Conservation (phyloP, 2,113 vertebrate species). For the Tenebrosternarchus preto region DNA sequence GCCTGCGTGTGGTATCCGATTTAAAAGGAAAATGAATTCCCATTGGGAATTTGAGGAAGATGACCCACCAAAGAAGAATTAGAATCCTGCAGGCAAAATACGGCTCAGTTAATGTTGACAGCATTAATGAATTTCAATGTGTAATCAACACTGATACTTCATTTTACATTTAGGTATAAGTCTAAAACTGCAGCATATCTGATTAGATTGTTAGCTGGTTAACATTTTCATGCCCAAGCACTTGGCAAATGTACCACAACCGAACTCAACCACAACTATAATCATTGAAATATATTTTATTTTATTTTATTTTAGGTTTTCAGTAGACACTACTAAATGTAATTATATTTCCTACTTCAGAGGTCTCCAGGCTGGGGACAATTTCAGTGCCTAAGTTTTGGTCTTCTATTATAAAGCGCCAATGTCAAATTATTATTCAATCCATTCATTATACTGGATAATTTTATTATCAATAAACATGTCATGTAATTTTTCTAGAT, state of each 20-base stretch:
- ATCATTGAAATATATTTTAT: too few species aligned
- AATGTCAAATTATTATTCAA: too few species aligned
- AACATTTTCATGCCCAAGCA: not conserved
- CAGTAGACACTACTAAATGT: too few species aligned
- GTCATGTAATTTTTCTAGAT: not conserved
- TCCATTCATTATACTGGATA: too few species aligned
- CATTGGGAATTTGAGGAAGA: not conserved
- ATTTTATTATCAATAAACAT: too few species aligned
- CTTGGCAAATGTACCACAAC: not conserved
- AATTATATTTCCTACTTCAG: too few species aligned
- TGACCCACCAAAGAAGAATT: not conserved
- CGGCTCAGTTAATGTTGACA: not conserved
- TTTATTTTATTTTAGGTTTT: too few species aligned
- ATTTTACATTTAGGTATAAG: too few species aligned
- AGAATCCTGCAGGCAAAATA: not conserved
- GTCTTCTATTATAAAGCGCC: too few species aligned
- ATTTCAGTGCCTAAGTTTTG: not conserved
- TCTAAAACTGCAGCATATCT: not conserved
- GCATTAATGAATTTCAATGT: not conserved
- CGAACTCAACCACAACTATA: not conserved
- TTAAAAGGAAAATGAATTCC: slow-evolving; percentile 19
- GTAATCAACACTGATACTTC: not conserved
- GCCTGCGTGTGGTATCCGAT: not conserved
- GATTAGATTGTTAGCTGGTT: not conserved
- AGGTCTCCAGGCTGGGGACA: not conserved